These are phyloP conservation scores for Neolamprologus fasciatus DNA, from an alignment of 2,113 vertebrate genomes.

Conservation along the genomic window DNA sequence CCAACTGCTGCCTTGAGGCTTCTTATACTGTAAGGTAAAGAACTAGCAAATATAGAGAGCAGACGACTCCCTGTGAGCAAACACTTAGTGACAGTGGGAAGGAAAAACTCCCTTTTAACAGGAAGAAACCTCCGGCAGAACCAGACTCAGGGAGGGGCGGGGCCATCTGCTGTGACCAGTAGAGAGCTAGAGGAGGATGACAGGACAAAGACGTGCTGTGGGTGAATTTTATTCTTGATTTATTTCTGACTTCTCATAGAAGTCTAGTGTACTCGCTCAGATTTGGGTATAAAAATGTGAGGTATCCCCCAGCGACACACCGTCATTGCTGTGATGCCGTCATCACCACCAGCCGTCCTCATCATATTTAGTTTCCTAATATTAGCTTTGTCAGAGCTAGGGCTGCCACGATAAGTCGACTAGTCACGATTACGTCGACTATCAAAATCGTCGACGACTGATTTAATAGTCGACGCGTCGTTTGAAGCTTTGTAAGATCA, in stretches of 20 bases:
- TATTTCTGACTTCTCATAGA: neutral
- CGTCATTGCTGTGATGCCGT: accelerated
- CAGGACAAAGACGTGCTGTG: accelerated
- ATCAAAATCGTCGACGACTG: too few species aligned
- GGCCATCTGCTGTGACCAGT: neutral
- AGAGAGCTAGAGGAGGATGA: neutral
- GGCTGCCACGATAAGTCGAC: too few species aligned
- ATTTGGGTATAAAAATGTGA: neutral
- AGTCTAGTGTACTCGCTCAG: neutral
- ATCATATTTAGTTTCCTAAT: neutral
- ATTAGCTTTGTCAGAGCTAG: neutral
- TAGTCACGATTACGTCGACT: too few species aligned
- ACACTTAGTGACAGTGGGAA: neutral
- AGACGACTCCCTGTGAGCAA: accelerated
- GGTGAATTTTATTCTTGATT: neutral
- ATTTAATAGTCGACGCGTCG: accelerated
- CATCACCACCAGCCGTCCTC: neutral
- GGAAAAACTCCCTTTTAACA: neutral
- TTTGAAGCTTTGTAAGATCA: accelerated
- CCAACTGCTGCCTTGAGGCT: neutral
- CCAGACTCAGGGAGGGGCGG: neutral
- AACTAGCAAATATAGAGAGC: neutral
- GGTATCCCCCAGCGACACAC: accelerated
- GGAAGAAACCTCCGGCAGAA: accelerated
- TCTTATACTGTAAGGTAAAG: neutral